Conservation (phyloP, 2,888 invertebrate genomes). For the Drosophila borborema region DNA sequence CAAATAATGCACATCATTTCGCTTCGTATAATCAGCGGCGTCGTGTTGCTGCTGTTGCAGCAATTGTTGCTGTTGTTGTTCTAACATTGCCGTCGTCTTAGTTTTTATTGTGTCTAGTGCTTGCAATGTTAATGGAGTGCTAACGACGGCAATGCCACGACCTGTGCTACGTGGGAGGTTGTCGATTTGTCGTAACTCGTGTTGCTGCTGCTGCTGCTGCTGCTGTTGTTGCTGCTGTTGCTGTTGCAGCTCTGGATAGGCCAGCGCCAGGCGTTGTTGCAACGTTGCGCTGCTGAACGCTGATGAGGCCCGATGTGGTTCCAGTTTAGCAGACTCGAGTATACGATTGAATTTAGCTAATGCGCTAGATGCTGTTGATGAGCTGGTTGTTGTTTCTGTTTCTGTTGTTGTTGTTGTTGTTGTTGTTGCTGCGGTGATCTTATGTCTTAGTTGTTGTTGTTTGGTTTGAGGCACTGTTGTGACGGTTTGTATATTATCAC, state of each 20-base stretch:
- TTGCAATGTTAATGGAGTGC: conserved; percentile 81
- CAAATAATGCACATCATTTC: conserved; percentile 86
- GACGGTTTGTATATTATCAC: conserved; percentile 83
- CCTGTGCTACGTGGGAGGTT: conserved; percentile 71
- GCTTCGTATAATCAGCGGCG: conserved; percentile 85
- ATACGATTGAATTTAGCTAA: conserved; percentile 85
- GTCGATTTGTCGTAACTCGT: conserved; percentile 66
- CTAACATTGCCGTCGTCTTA: conserved; percentile 58
- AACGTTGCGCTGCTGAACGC: conserved; percentile 72
- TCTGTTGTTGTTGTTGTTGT: conserved; percentile 68
- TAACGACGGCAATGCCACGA: conserved; percentile 77
- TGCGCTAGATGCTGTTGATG: conserved; percentile 82
- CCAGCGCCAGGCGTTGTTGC: conserved; percentile 74
- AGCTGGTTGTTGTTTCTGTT: conserved; percentile 71
- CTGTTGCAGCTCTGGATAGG: conserved; percentile 76
- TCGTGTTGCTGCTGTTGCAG: conserved; percentile 54
- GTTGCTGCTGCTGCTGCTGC: conserved; percentile 45
- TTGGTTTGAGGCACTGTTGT: conserved; percentile 84
- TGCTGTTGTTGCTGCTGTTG: conserved; percentile 60
- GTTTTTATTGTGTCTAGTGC: conserved; percentile 69
- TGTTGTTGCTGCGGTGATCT: conserved; percentile 67
- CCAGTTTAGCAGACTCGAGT: conserved; percentile 83
- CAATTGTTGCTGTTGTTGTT: conserved; percentile 32
- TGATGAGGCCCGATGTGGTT: conserved; percentile 59
- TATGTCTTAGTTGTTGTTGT: conserved; percentile 79